Evolutionary conservation across 2,113 vertebrate species (phyloP).

Genomic region (Callopanchax toddi): DNA sequence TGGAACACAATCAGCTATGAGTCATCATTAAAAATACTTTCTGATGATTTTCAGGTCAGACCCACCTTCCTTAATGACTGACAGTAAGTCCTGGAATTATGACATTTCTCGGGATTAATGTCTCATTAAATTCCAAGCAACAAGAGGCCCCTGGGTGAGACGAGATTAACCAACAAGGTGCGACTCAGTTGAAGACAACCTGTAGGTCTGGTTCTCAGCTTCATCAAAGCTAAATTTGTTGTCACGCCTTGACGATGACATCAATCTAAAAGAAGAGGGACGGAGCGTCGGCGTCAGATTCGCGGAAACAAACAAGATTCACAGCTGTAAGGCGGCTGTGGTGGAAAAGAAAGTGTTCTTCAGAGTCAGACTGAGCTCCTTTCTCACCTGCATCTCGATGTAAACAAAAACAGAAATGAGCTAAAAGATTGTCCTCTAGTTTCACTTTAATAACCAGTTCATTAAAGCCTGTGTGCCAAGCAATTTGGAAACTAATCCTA

Average conservation of each 20-base stretch:
- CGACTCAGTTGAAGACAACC: constrained; percentile 14
- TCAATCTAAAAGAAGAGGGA: neutral
- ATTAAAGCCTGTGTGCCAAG: constrained; percentile 12
- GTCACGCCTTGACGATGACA: constrained; percentile 4
- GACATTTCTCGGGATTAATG: constrained; percentile 7
- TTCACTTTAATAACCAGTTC: constrained; percentile 21
- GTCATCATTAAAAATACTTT: neutral
- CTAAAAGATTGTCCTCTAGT: constrained; percentile 1
- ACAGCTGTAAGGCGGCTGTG: constrained; percentile 40
- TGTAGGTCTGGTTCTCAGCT: constrained; percentile 25
- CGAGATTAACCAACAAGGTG: neutral
- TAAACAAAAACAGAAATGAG: constrained; percentile 2
- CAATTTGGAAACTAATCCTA: constrained; percentile 10
- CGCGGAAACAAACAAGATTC: neutral
- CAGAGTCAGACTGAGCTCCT: neutral
- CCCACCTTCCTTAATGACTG: too few species aligned
- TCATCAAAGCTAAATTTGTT: constrained; percentile 2
- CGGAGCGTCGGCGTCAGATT: constrained; percentile 2
- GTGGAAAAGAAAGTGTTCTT: constrained; percentile 2
- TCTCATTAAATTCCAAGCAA: neutral
- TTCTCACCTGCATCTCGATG: constrained; percentile 1
- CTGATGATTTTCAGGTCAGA: neutral
- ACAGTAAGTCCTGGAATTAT: neutral
- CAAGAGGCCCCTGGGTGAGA: neutral
- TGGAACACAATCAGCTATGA: neutral